Conservation (phyloP, 2,888 invertebrate species). For the Ophion costatus region DNA sequence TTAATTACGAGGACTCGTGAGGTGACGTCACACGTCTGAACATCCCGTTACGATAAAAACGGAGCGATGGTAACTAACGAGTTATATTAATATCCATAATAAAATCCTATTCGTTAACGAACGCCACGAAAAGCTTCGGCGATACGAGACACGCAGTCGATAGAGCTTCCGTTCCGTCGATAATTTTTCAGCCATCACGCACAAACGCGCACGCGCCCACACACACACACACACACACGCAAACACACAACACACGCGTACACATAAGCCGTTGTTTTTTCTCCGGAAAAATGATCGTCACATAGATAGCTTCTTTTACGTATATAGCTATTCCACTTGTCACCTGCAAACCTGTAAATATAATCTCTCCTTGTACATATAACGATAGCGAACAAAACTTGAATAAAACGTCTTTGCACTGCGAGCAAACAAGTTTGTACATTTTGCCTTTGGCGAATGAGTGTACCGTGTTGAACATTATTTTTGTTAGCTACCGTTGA, state of each 20-base stretch:
- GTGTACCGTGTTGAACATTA: background rate
- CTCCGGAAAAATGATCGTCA: conserved; percentile 35
- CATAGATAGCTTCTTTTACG: conserved; percentile 71
- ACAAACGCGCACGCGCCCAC: background rate
- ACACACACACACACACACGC: conserved; percentile 49
- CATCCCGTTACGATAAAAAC: conserved; percentile 16
- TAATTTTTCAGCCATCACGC: conserved; percentile 39
- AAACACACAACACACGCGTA: conserved; percentile 50
- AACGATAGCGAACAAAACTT: background rate
- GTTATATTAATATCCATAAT: conserved; percentile 69
- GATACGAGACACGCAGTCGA: background rate
- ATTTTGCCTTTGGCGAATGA: background rate
- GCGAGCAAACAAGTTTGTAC: background rate
- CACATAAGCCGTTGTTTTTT: conserved; percentile 47
- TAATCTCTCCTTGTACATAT: background rate
- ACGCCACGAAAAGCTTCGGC: conserved; percentile 33
- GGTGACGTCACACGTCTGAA: conserved; percentile 21
- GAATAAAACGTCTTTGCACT: background rate
- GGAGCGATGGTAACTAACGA: conserved; percentile 73
- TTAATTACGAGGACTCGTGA: conserved; percentile 44
- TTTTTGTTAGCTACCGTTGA: background rate
- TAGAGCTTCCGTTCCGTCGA: background rate
- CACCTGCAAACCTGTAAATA: conserved; percentile 48
- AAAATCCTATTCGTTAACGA: conserved; percentile 69
- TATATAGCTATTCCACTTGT: conserved; percentile 67